Conservation (phyloP, 2,888 invertebrate genomes). For the Meteorus cinctellus region DNA sequence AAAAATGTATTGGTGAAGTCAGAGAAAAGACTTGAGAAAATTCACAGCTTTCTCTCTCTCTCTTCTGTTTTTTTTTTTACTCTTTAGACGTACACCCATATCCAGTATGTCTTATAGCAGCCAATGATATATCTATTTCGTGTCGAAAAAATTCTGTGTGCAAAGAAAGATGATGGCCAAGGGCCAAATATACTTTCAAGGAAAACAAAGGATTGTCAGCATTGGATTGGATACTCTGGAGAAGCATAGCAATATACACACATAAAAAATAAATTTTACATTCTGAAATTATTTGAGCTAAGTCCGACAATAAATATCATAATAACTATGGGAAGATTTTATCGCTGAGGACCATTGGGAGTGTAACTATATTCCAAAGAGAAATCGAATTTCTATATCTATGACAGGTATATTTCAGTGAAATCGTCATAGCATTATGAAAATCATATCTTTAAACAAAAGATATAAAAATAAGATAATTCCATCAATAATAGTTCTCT, state of each 20-base stretch:
- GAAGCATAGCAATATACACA: neutral
- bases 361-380: neutral
- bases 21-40: neutral
- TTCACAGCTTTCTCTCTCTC: slow-evolving; percentile 11
- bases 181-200: neutral
- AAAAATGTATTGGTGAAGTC: slow-evolving; percentile 1
- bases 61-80: neutral
- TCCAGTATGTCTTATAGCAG: slow-evolving; percentile 1
- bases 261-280: neutral
- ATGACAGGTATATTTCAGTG: slow-evolving; percentile 7
- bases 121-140: neutral
- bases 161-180: neutral
- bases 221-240: neutral
- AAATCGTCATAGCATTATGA: neutral
- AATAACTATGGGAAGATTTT: neutral
- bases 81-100: neutral
- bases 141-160: neutral
- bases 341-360: neutral
- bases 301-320: neutral
- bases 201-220: neutral
- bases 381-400: slow-evolving; percentile 11
- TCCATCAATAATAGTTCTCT: neutral
- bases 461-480: neutral
- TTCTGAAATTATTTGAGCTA: neutral
- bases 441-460: neutral